Base-by-base conservation (phyloP, 1,140 invertebrate genomes). In the Goniozus legneri region DNA sequence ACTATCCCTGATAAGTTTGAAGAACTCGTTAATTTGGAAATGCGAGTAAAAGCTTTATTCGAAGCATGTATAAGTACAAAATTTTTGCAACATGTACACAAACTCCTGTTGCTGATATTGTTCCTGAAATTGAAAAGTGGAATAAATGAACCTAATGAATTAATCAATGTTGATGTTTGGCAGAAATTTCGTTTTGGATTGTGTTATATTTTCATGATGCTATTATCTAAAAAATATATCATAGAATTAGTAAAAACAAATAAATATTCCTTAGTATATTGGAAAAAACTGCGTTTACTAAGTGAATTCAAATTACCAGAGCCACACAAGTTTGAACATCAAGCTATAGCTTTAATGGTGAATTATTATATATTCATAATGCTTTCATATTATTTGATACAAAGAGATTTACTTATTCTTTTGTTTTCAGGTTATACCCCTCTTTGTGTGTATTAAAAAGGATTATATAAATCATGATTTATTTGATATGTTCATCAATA, bases 401-500 rank as follows among this genome's bases (percentile, higher is more conserved):
- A 38, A 13, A 14, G 13, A 4, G 32, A 78, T 80, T 59, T 81
- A 84, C 56, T 15, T 8, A 15, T 44, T 47, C 47, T 62, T 82
- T n/a, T 65, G 79, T 12, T 73, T 82, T 47, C 75, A 84, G 59
- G 64, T 88, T 18, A 55, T 86, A 8, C 86, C 86, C 71, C 13
- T 80, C 75, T 55, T 69, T 76, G 41, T 79, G 57, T 56, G 67
- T 64, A 51, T 73, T 44, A 69, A 56, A 54, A 58, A 60, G 13
- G 47, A 46, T 31, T 63, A 65, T 30, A 49, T 52, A 16, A 68
- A 64, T 55, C 56, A 78, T 64, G 77, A 82, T 47, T 58, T 81
- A 8, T 77, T 84, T 3, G 78, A 85, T 37, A 73, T 81, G 36
- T 87, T 81, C 53, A 62, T 85, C 24, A 74, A 77, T 14, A 86